Evolutionary conservation across 2,113 vertebrate genomes (phyloP), one percentile per base, ranked within the genome.

Genomic region (Todiramphus chloris): DNA sequence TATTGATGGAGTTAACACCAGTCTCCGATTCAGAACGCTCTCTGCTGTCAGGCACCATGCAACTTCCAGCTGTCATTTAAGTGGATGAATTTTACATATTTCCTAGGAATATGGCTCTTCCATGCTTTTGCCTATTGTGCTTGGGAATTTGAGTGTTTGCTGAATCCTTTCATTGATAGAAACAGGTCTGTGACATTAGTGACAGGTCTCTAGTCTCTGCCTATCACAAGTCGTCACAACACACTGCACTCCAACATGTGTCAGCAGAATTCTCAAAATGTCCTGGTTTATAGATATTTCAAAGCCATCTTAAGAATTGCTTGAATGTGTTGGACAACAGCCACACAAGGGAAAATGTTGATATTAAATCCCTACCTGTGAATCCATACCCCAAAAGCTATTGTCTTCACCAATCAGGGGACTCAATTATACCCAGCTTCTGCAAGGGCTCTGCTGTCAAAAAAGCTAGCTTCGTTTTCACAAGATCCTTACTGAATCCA

Each of bases 21-120:
- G 4, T 13, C 23, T 13, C 23, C n/a, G 19, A 46, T 11, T 73
- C 33, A 8, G 28, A 44, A 58, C 1, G 5, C 3, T 50, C 11
- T 13, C 46, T 48, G 3, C 37, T 72, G 13, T n/a, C 39, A 77
- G 58, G 18, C 9, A 25, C 10, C 4, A 16, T 0, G 0, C 1
- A 24, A 31, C 28, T 68, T 76, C 18, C 41, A 83, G 27, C 18
- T 82, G 51, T 35, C 35, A 81, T 28, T 78, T 75, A 86, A 60
- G 24, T 39, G 18, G 3, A 43, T 30, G 1, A 70, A 35, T 53
- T 76, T 78, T 56, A 43, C 13, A 13, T n/a, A 59, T 69, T 89
- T 91, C 48, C 33, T 44, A 10, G 13, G 10, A 90, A 77, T 39
- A 50, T 1, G 4, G 3, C 3, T 48, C 18, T 83, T 75, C 25